Conservation (phyloP, 2,888 invertebrate genomes). For the Hirudinaria manillensis region DNA sequence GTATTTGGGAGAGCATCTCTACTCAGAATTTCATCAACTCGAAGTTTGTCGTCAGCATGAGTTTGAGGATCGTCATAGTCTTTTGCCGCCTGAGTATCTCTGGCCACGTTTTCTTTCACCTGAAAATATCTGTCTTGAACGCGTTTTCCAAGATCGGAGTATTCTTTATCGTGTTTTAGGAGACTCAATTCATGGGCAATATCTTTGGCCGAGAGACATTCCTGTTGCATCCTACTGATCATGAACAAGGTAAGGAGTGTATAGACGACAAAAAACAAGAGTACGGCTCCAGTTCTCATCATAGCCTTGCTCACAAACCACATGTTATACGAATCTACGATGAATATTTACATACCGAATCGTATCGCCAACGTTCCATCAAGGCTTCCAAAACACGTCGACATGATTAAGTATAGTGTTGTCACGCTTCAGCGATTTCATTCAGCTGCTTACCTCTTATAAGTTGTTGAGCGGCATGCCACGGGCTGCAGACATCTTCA, state of each 20-base stretch:
- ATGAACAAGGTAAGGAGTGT: conserved; percentile 30
- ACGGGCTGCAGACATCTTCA: too few species aligned
- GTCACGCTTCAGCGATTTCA: too few species aligned
- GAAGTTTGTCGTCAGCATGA: conserved; percentile 27
- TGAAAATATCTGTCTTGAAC: not conserved
- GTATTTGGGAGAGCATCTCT: conserved; percentile 35
- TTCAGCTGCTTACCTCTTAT: too few species aligned
- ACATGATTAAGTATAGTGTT: too few species aligned
- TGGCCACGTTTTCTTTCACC: not conserved
- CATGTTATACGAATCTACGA: too few species aligned
- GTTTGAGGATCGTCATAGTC: not conserved
- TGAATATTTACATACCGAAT: too few species aligned
- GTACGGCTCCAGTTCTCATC: not conserved
- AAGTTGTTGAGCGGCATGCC: too few species aligned
- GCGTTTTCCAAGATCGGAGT: too few species aligned
- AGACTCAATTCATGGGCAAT: conserved; percentile 20
- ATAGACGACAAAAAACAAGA: conserved; percentile 27
- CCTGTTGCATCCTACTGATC: conserved; percentile 27
- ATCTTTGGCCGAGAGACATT: conserved; percentile 28
- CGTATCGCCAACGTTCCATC: too few species aligned
- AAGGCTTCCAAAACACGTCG: too few species aligned
- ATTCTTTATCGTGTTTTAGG: not conserved
- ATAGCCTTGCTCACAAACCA: too few species aligned
- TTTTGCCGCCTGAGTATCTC: not conserved
- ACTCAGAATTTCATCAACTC: conserved; percentile 31